Base-by-base conservation (phyloP, 2,888 invertebrate genomes). In the Willowsia nigromaculata region DNA sequence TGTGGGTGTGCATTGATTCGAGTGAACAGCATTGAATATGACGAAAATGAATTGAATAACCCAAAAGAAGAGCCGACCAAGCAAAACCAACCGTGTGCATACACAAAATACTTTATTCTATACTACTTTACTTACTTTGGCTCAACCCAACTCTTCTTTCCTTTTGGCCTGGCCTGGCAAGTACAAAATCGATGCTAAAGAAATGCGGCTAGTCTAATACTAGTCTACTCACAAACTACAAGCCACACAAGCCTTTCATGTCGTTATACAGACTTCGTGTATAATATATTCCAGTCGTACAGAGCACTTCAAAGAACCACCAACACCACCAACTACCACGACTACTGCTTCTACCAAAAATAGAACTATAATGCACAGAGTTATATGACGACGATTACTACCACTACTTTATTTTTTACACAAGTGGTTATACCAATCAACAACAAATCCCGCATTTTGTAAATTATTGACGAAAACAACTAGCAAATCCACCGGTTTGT, bases 1-100 rank as follows among this genome's bases (percentile, higher is more conserved):
- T 84, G 84, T 84, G 84, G 84, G 84, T 84, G 84, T 71, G 71
- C 53, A 71, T 84, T 84, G 71, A 84, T 71, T 71, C 53, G 53
- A 68, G 47, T 84, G 84, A 84, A 84, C 68, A 47, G 33, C 68
- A 84, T 84, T 53, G 71, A 62, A 62, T 81, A 81, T 81, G 81
- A 81, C 62, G 53, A 81, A 81, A 81, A 81, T 81, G 81, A 81
- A 59, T 37, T 56, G 78, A 78, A 81, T 62, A 62, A 43, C 81
- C 40, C 27, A 59, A 81, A 81, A 22, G 76, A 78, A 78, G 53
- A 81, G 80, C 80, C 80, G 80, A 59, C 56, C 80, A 53, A 59
- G 80, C 80, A 81, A 59, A 81, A 81, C 80, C 59, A 81, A 40
- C 76, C 25, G 76, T 53, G 53, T 53, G 53, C 53, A 27, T 78